Conservation (phyloP, 2,888 invertebrate species). For the Eupithecia vulgata region DNA sequence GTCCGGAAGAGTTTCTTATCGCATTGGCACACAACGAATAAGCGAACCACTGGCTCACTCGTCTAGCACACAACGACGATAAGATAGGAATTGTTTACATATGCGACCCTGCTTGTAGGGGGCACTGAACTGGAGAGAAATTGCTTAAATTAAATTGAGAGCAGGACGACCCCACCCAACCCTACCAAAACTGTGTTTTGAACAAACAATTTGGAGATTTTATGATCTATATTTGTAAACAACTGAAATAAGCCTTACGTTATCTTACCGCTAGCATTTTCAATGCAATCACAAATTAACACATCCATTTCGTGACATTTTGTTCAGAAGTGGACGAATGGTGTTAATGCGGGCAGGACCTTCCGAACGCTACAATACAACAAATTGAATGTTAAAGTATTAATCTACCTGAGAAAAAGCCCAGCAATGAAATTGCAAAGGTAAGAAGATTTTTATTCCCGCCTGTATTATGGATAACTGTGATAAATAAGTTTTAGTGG, state of each 20-base stretch:
- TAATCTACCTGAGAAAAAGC: no score
- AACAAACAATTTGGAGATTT: background rate
- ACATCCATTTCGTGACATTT: background rate
- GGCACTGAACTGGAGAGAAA: conserved; percentile 16
- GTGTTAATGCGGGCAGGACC: no score
- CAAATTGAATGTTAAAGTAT: no score
- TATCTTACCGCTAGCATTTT: background rate
- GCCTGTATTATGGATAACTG: background rate
- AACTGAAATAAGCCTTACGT: background rate
- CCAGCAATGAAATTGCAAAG: background rate
- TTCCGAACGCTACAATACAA: no score
- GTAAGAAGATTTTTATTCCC: background rate
- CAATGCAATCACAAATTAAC: background rate
- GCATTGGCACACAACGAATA: conserved; percentile 22
- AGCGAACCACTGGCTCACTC: conserved; percentile 20
- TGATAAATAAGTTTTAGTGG: no score
- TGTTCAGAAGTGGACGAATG: no score
- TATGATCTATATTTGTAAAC: background rate
- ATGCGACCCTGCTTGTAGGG: conserved; percentile 15
- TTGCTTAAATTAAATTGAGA: conserved; percentile 11
- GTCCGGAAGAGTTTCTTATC: conserved; percentile 33
- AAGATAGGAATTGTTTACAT: conserved; percentile 21
- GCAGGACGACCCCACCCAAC: background rate
- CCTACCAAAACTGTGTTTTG: background rate
- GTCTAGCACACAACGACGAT: conserved; percentile 2